Percentiles rank a stretch among this genome's conserved stretches.
Evolutionary conservation across 1,140 invertebrate species (phyloP).

Genomic region (Drosophila ohnishii): DNA sequence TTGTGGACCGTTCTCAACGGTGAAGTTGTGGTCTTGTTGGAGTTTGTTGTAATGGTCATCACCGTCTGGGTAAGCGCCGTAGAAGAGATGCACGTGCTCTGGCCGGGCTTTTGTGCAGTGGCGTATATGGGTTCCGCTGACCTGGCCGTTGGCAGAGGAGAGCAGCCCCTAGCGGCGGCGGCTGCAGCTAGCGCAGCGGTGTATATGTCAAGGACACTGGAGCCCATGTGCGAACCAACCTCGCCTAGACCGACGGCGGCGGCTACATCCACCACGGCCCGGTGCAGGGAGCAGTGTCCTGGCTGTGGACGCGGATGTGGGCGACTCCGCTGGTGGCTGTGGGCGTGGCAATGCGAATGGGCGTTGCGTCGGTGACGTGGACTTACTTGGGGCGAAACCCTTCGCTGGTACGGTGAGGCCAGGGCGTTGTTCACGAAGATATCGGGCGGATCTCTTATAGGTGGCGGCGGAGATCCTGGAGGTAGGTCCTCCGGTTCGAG

Average conservation of each 20-base stretch:
- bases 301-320: conserved; percentile 30
- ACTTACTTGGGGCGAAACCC: conserved; percentile 78
- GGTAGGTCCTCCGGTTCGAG: conserved; percentile 38
- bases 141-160: conserved; percentile 43
- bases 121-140: conserved; percentile 75
- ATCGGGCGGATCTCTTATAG: conserved; percentile 70
- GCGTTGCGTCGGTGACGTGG: conserved; percentile 59
- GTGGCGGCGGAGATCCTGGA: conserved; percentile 65
- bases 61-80: conserved; percentile 68
- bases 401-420: conserved; percentile 73
- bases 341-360: conserved; percentile 58
- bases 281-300: conserved; percentile 57
- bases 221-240: conserved; percentile 25
- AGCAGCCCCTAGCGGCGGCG: conserved; percentile 41
- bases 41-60: conserved; percentile 67
- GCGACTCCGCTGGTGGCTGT: conserved; percentile 38
- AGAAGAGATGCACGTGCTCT: conserved; percentile 66
- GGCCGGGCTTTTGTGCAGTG: conserved; percentile 77
- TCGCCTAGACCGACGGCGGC: conserved; percentile 66
- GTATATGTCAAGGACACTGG: conserved; percentile 70
- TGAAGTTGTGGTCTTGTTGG: conserved; percentile 55
- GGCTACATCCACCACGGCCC: conserved; percentile 69
- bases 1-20: conserved; percentile 24
- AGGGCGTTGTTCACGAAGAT: conserved; percentile 78
- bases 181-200: conserved; percentile 66